Percentiles rank a stretch among this genome's conserved stretches.
Conservation (phyloP, 2,113 vertebrate genomes). For the Cryptomyrus ogoouensis region DNA sequence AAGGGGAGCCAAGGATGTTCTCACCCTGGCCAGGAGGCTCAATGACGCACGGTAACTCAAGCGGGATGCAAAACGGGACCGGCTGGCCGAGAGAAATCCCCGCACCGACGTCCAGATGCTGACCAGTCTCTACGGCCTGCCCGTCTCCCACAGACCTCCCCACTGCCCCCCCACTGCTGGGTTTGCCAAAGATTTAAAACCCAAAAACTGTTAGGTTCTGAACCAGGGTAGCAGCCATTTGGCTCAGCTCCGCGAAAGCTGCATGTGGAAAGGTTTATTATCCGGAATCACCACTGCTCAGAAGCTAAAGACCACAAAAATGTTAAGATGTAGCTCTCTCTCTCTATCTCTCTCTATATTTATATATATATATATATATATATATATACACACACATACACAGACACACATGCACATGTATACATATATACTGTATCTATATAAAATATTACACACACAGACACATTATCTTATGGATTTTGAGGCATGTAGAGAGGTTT, state of each 20-base stretch:
- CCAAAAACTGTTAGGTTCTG: background rate
- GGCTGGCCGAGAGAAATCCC: background rate
- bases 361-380: no score
- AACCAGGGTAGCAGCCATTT: background rate
- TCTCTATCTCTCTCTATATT: no score
- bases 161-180: background rate
- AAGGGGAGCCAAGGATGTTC: conserved; percentile 82
- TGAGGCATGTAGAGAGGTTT: background rate
- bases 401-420: accelerated
- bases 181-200: background rate
- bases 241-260: background rate
- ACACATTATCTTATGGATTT: background rate
- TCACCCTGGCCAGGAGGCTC: conserved; percentile 79
- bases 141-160: background rate
- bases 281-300: no score
- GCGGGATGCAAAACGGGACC: background rate
- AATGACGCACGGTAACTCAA: conserved; percentile 65
- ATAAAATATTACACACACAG: no score
- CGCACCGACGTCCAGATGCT: background rate
- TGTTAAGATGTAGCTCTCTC: background rate
- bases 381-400: no score
- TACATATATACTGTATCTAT: no score
- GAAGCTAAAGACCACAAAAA: background rate
- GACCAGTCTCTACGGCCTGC: background rate
- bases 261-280: background rate